These are phyloP conservation scores for Stigmatopora nigra DNA, from an alignment of 2,113 vertebrate genomes.

Conservation along the genomic window DNA sequence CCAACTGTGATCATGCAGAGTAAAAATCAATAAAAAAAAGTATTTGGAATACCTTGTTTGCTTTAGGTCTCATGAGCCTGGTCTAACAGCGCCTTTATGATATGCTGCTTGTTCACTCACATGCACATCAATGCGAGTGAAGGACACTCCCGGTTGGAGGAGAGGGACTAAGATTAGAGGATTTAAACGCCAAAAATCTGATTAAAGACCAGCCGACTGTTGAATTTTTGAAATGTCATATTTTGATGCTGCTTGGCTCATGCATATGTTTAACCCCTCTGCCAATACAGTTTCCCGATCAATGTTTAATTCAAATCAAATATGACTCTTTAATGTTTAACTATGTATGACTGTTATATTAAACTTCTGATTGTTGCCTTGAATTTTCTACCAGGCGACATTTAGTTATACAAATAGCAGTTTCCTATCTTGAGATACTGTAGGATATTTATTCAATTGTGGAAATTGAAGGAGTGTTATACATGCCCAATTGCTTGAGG, in stretches of 20 bases:
- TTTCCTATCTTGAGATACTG: conserved; percentile 19
- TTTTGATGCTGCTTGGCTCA: not conserved
- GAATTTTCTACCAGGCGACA: not conserved
- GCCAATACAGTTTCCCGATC: not conserved
- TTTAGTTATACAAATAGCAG: not conserved
- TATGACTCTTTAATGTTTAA: conserved; percentile 1
- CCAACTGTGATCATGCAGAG: not conserved
- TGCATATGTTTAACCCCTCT: not conserved
- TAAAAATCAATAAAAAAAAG: not conserved
- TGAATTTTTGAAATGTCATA: conserved; percentile 8
- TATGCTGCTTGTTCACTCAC: conserved; percentile 5
- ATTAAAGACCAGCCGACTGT: not conserved
- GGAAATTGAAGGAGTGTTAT: conserved; percentile 28
- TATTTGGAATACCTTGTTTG: not conserved
- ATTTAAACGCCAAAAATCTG: not conserved
- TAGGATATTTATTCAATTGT: conserved; percentile 13
- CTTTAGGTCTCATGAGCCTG: not conserved
- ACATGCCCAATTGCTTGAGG: conserved; percentile 28
- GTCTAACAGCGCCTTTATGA: not conserved
- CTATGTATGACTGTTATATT: not conserved
- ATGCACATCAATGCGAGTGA: conserved; percentile 3
- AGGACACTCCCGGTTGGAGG: not conserved
- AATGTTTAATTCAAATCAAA: not conserved
- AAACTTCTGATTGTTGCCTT: not conserved
- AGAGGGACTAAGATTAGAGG: not conserved